phyloP scores from a whole-genome alignment of 2,888 invertebrate genomes.

The Lissocephala sabroskyi region DNA sequence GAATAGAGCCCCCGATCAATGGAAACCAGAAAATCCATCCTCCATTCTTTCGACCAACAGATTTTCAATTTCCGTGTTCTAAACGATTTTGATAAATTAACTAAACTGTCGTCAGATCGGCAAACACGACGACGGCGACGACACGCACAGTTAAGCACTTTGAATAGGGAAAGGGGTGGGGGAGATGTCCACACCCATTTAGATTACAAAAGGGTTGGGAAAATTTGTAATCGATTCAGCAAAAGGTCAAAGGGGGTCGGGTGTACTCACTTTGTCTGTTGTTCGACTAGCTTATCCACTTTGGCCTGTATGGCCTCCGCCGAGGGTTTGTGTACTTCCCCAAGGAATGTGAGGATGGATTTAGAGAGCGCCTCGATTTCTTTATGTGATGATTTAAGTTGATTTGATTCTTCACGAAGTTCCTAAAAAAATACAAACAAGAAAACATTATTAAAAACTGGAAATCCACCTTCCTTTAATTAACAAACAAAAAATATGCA shows the following conservation, averaged over 20 bases:
- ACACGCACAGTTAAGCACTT: conserved; percentile 21
- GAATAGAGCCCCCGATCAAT: too few relatives aligned
- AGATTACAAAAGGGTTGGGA: background rate
- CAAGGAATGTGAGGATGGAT: conserved; percentile 81
- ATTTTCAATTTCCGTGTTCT: too few relatives aligned
- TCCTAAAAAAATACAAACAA: conserved; percentile 74
- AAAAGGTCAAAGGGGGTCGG: background rate
- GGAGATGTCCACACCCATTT: background rate
- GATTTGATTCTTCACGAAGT: conserved; percentile 81
- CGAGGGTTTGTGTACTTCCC: conserved; percentile 79
- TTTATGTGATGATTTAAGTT: conserved; percentile 79
- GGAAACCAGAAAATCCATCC: too few relatives aligned
- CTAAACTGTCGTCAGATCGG: conserved; percentile 15
- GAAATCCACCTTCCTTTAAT: too few relatives aligned
- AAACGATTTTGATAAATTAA: conserved; percentile 20
- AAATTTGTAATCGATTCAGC: background rate
- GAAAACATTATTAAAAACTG: too few relatives aligned
- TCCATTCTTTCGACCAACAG: too few relatives aligned
- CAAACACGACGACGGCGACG: too few relatives aligned
- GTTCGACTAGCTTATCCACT: conserved; percentile 79
- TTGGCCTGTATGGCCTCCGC: conserved; percentile 80
- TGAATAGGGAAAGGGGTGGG: background rate
- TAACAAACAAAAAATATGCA: too few relatives aligned
- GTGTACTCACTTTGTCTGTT: conserved; percentile 78
- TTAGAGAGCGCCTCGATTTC: conserved; percentile 80